A percentile compares a stretch with the other conserved stretches of the same genome.
These are phyloP conservation scores for Limnothrissa miodon DNA, from an alignment of 2,113 vertebrate species.

Conservation along the genomic window DNA sequence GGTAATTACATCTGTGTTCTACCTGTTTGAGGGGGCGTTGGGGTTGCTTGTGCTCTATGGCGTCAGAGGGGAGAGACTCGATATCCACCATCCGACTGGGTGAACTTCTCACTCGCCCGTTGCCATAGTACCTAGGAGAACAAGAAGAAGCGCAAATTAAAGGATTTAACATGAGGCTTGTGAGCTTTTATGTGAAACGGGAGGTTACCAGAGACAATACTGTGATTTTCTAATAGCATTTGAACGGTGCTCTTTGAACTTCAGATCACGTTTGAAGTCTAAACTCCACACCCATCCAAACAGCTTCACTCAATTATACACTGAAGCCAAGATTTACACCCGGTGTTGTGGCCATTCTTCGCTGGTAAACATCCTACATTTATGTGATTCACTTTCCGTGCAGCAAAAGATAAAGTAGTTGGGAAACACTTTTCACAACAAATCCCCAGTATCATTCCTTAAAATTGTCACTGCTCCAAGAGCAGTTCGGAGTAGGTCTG, in stretches of 20 bases:
- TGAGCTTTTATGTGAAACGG: conserved; percentile 1
- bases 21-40: conserved; percentile 35
- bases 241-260: not conserved
- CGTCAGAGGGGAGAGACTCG: conserved; percentile 47
- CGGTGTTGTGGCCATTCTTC: not conserved
- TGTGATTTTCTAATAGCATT: not conserved
- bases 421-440: not conserved
- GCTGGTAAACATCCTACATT: not conserved
- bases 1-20: not conserved
- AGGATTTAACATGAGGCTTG: not conserved
- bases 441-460: not conserved
- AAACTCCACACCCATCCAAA: not conserved
- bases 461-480: not conserved
- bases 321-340: not conserved
- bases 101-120: conserved; percentile 52
- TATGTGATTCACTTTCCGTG: not conserved
- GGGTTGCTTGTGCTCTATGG: conserved; percentile 46
- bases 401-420: not conserved
- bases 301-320: not conserved
- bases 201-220: not conserved
- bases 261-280: not conserved
- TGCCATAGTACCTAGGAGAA: conserved; percentile 54
- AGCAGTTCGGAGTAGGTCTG: not conserved
- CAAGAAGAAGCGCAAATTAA: not conserved
- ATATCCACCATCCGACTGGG: conserved; percentile 57